phyloP scores from a whole-genome alignment of 2,888 invertebrate genomes.

The Monoplex corrugatus region DNA sequence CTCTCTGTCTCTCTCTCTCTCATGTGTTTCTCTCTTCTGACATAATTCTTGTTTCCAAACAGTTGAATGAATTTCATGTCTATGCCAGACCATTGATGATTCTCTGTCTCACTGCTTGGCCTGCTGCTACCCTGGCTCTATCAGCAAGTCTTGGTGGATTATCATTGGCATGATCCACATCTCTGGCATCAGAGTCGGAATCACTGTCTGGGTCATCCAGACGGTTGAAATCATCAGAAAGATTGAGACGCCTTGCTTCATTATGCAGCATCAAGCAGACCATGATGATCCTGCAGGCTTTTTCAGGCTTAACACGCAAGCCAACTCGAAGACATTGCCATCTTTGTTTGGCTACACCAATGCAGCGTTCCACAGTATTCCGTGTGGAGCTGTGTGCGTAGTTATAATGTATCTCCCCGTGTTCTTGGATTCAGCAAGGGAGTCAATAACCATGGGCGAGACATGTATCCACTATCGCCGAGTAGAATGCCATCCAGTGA shows the following conservation, averaged over 20 bases:
- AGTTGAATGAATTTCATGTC: no score
- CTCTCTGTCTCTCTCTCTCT: no score
- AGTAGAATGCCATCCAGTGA: neutral
- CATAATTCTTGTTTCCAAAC: no score
- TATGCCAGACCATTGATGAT: no score
- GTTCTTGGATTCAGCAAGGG: neutral
- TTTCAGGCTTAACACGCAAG: neutral
- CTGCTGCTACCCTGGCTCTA: no score
- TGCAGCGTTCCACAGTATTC: neutral
- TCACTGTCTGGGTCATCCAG: neutral
- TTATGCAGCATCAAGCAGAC: neutral
- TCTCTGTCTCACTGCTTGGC: no score
- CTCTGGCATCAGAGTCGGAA: no score
- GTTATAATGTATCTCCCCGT: no score
- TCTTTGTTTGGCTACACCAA: neutral
- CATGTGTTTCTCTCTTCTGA: no score
- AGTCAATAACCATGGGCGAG: neutral
- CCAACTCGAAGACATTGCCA: neutral
- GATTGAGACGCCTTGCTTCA: neutral
- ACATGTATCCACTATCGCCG: neutral
- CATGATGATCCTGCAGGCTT: neutral
- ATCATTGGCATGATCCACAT: no score
- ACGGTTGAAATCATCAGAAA: no score
- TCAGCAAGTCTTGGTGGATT: no score
- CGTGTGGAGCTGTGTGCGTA: neutral